Percentiles rank a stretch among this genome's conserved stretches.
Conservation (phyloP, 1,140 invertebrate species). For the Lerema accius region DNA sequence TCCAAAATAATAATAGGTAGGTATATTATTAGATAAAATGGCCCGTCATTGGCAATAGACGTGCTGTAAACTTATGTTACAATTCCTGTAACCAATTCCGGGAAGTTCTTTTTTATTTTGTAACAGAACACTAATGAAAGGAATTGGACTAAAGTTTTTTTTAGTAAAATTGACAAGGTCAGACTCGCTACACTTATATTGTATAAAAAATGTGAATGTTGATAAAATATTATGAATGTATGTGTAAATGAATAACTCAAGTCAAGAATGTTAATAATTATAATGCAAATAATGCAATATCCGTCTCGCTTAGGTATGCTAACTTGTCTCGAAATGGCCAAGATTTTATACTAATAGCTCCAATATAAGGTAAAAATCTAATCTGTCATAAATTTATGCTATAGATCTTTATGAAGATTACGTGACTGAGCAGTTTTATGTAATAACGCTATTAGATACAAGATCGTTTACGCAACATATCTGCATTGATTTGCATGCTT, state of each 20-base stretch:
- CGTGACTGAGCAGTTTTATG: conserved; percentile 16
- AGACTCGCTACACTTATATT: conserved; percentile 1
- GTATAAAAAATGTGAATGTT: conserved; percentile 17
- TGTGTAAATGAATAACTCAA: conserved; percentile 8
- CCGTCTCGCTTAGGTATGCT: conserved; percentile 24
- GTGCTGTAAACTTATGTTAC: too few species aligned
- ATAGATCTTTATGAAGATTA: conserved; percentile 12
- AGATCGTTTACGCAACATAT: conserved; percentile 6
- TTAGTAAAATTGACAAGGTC: neutral
- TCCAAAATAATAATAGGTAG: too few species aligned
- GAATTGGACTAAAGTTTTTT: conserved; percentile 3
- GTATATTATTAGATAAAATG: too few species aligned
- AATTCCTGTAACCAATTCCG: too few species aligned
- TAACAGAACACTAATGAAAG: neutral
- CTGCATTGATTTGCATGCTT: conserved; percentile 9
- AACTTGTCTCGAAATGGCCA: conserved; percentile 13
- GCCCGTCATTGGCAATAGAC: too few species aligned
- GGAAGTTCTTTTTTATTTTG: too few species aligned
- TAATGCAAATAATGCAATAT: conserved; percentile 27
- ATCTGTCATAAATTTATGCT: conserved; percentile 22
- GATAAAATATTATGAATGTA: conserved; percentile 6
- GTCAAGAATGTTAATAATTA: conserved; percentile 17
- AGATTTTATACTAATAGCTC: conserved; percentile 10
- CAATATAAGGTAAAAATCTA: conserved; percentile 13
- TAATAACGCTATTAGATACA: neutral